phyloP scores from a whole-genome alignment of 2,888 invertebrate genomes.

The Nomada ferruginata region DNA sequence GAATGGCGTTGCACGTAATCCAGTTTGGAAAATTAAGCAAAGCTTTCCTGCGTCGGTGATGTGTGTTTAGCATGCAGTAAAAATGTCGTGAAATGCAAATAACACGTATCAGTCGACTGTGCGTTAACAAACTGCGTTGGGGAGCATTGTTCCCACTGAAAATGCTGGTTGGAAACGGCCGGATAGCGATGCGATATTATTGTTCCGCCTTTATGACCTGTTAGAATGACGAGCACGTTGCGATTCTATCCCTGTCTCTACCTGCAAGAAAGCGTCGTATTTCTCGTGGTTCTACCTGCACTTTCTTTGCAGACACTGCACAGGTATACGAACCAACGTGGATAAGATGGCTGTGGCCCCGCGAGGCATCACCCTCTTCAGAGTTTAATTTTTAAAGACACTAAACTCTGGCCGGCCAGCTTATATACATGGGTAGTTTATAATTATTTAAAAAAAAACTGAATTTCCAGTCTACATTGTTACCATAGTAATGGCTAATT shows the following conservation, averaged over 20 bases:
- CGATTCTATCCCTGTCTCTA: slow-evolving; percentile 43
- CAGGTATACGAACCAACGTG: background rate
- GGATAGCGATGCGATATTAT: slow-evolving; percentile 24
- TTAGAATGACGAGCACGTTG: slow-evolving; percentile 39
- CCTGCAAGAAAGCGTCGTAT: slow-evolving; percentile 41
- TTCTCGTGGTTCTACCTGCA: slow-evolving; percentile 42
- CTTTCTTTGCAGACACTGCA: slow-evolving; percentile 21
- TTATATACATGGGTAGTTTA: slow-evolving; percentile 15
- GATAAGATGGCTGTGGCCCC: slow-evolving; percentile 2
- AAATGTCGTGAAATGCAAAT: slow-evolving; percentile 35
- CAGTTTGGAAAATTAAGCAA: slow-evolving; percentile 7
- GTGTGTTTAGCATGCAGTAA: background rate
- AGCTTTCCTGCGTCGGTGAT: background rate
- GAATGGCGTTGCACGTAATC: background rate
- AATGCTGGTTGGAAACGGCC: slow-evolving; percentile 29
- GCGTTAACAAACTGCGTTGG: slow-evolving; percentile 6
- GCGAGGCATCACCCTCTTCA: slow-evolving; percentile 28
- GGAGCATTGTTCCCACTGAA: slow-evolving; percentile 44
- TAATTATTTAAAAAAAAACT: background rate
- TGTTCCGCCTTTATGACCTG: slow-evolving; percentile 47
- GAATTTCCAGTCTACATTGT: background rate
- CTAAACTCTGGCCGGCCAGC: slow-evolving; percentile 5
- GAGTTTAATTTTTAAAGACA: slow-evolving; percentile 41
- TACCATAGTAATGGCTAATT: background rate
- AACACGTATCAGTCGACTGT: slow-evolving; percentile 5